Evolutionary conservation across 1,140 invertebrate genomes (phyloP), one percentile per base, ranked within the genome.

Genomic region (Cataglyphis hispanica): DNA sequence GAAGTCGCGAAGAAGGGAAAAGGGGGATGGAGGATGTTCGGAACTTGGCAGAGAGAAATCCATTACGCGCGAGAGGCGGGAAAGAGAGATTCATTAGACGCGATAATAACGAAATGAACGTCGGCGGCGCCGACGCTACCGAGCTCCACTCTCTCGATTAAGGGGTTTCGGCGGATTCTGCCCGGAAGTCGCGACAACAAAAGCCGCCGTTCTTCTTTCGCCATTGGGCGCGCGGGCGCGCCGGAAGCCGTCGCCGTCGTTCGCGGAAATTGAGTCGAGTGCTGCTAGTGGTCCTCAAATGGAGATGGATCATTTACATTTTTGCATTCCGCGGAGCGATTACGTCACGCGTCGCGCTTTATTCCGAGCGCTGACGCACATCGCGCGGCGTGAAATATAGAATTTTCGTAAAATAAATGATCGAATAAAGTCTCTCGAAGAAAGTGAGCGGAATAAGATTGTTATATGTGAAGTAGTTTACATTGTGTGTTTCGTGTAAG

Each of bases 21-120:
- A 25, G 31, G 22, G 43, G 53, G 46, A 61, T 22, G 76, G 50
- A 34, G 53, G 74, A 86, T 86, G 76, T 63, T 77, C 77, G 77
- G 74, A 92, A 91, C 74, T 92, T 91, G 88, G 72, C 88, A 86
- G 77, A 90, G 77, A 90, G 91, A 92, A 92, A 92, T 92, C 90
- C 91, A 92, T 92, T 92, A 92, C 87, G 63, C 50, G 69, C 16
- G 72, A 69, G 81, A 83, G 56, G 67, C 64, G 77, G 64, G 84
- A 86, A 85, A 77, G 89, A 88, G 88, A 92, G 89, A 91, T 92
- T 92, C 91, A 92, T 92, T 92, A 92, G 91, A 81, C 84, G 77
- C 64, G 91, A 92, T 92, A 92, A 91, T 92, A 91, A 91, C 88
- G 86, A 91, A 92, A 92, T 85, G 91, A 92, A 92, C 91, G 91